Base-by-base conservation (phyloP, 2,888 invertebrate genomes). In the Archaeoteleia sp. region DNA sequence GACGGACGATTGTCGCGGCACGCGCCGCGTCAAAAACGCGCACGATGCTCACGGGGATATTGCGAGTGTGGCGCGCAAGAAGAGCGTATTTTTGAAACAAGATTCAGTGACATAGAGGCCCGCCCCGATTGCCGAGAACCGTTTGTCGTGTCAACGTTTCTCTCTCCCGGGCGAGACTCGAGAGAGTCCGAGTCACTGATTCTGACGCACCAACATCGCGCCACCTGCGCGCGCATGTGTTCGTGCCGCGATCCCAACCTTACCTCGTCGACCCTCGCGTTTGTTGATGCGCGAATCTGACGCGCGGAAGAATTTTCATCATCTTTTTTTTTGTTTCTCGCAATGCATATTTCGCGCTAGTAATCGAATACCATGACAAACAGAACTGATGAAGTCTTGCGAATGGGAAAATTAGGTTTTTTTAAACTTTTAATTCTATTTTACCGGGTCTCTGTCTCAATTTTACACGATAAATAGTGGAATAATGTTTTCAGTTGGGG, bases 171-270 rank as follows among this genome's bases (percentile, higher is more conserved):
- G 65, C 69, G 61, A 65, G 55, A 65, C 65, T 61, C 53, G 55
- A 66, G 55, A 57, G 75, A 81, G 78, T 73, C 71, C 72, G 74
- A 74, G 72, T 74, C 75, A 51, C 45, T 74, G 76, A 77, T 79
- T 80, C 81, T 83, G 83, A 82, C 81, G 82, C 81, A 82, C 81
- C 78, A 76, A 81, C 75, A 82, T 83, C 83, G 83, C 83, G 82
- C 83, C 83, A 83, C 83, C 80, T 83, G 83, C 83, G 83, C 82
- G 81, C 83, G 83, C 83, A 83, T 61, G 49, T 53, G 55, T 58
- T 70, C 60, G 51, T 49, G 51, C 39, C 48, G 53, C 57, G 66
- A 58, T 34, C 23, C 29, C 34, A 42, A 48, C 70, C 49, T 55
- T 20, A 60, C 62, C 40, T 42, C 40, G 13, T 5, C 42, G 23